These are phyloP conservation scores for Lophura nycthemera DNA, from an alignment of 2,113 vertebrate genomes.

Conservation along the genomic window DNA sequence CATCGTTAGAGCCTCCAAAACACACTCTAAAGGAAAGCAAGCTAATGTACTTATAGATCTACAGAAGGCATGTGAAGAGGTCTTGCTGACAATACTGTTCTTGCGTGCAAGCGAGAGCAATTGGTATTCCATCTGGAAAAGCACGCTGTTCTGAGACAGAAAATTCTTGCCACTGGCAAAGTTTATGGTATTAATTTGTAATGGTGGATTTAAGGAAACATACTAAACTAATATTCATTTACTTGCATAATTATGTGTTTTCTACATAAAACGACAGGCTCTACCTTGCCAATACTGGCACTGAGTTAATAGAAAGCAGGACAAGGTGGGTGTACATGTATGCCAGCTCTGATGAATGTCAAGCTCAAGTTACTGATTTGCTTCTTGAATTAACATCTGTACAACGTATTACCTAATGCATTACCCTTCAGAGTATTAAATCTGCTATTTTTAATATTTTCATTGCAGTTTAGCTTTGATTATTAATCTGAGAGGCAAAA, in stretches of 20 bases:
- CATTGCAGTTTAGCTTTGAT: constrained; percentile 51
- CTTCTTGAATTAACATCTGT: constrained; percentile 41
- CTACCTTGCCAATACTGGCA: constrained; percentile 34
- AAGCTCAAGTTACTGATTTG: constrained; percentile 57
- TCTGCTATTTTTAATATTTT: constrained; percentile 75
- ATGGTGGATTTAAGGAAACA: constrained; percentile 50
- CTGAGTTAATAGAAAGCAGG: constrained; percentile 49
- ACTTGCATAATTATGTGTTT: constrained; percentile 64
- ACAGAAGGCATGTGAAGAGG: constrained; percentile 26
- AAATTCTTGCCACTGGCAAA: constrained; percentile 43
- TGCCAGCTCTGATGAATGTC: constrained; percentile 9
- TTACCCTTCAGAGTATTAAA: constrained; percentile 42
- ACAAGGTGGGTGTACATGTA: neutral
- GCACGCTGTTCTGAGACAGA: neutral
- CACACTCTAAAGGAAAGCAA: neutral
- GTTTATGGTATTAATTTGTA: constrained; percentile 67
- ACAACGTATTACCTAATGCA: neutral
- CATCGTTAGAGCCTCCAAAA: neutral
- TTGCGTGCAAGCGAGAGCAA: constrained; percentile 21
- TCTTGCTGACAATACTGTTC: constrained; percentile 29
- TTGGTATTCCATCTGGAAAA: constrained; percentile 35
- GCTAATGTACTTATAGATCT: constrained; percentile 20
- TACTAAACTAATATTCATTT: constrained; percentile 67
- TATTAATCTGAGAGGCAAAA: constrained; percentile 68
- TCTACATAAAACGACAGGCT: constrained; percentile 41